Evolutionary conservation across 2,797 vertebrate genomes (phyloP).

Genomic region (Crocodylus rhombifer): DNA sequence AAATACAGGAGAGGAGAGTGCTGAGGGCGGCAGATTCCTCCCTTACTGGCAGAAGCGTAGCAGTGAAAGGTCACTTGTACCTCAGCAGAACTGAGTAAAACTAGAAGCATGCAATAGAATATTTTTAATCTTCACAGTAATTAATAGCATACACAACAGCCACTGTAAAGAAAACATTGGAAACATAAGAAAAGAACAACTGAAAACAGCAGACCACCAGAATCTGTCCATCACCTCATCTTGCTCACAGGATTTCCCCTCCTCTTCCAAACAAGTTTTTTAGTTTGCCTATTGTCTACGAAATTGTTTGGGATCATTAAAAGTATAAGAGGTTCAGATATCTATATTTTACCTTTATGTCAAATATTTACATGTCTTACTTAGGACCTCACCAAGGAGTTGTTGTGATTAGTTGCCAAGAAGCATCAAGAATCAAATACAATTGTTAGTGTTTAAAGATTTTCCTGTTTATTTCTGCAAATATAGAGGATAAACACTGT

Average conservation of each 20-base stretch:
- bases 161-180: neutral
- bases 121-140: neutral
- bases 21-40: neutral
- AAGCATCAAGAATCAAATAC: slow-evolving; percentile 86
- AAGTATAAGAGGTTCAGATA: slow-evolving; percentile 70
- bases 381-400: slow-evolving; percentile 83
- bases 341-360: slow-evolving; percentile 81
- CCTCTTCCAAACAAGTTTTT: slow-evolving; percentile 13
- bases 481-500: slow-evolving; percentile 85
- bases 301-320: slow-evolving; percentile 72
- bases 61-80: neutral
- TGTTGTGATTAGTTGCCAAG: slow-evolving; percentile 85
- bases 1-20: neutral
- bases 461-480: slow-evolving; percentile 92
- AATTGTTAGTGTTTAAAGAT: slow-evolving; percentile 85
- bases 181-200: slow-evolving; percentile 1
- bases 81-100: neutral
- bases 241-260: neutral
- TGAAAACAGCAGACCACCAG: neutral
- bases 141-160: neutral
- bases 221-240: neutral
- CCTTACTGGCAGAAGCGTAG: neutral
- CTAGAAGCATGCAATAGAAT: neutral
- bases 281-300: slow-evolving; percentile 68
- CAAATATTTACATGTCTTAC: slow-evolving; percentile 89